A percentile compares a stretch with the other conserved stretches of the same genome.
Evolutionary conservation across 2,797 vertebrate genomes (phyloP).

Genomic region (Pantherophis vulpinus): DNA sequence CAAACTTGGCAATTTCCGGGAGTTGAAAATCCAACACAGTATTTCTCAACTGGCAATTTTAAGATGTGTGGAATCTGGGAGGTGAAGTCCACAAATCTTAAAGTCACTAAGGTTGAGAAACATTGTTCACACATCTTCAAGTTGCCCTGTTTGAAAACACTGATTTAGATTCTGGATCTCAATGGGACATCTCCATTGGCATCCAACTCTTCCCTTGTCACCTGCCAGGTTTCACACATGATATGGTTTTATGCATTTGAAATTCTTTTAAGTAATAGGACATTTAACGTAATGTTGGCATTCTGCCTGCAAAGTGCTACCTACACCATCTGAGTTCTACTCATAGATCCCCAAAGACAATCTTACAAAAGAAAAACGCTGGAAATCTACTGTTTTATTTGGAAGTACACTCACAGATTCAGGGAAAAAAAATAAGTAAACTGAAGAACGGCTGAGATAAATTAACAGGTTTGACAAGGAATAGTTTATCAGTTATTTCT

Average conservation of each 20-base stretch:
- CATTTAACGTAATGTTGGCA: neutral
- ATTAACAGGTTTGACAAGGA: neutral
- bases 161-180: neutral
- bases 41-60: neutral
- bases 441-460: neutral
- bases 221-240: neutral
- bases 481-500: neutral
- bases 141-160: neutral
- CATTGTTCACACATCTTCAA: neutral
- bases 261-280: neutral
- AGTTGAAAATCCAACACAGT: neutral
- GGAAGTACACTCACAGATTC: neutral
- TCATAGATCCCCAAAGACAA: neutral
- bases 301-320: neutral
- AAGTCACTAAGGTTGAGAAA: neutral
- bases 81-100: neutral
- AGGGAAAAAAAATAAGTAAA: neutral
- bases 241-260: neutral
- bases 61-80: neutral
- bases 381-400: neutral
- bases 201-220: neutral
- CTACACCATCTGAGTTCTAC: neutral
- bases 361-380: neutral
- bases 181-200: neutral
- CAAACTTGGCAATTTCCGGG: no score